phyloP scores from a whole-genome alignment of 2,113 vertebrate genomes.

The Nycticorax nycticorax region DNA sequence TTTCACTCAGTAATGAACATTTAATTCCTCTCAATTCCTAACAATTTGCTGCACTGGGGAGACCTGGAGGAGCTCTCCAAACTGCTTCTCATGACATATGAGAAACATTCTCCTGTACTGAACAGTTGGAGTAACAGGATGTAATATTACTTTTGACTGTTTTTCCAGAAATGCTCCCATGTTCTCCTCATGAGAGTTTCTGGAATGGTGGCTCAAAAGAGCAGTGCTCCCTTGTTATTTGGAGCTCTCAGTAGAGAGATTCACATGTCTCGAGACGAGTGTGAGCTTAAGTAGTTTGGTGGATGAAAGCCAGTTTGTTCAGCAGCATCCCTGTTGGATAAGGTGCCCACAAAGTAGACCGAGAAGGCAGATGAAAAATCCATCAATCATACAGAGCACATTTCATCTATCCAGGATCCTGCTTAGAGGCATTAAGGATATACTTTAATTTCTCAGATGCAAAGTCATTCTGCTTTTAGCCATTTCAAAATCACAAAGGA shows the following conservation, averaged over 20 bases:
- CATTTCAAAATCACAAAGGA: background rate
- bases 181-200: background rate
- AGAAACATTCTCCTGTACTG: background rate
- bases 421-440: background rate
- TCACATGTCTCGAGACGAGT: background rate
- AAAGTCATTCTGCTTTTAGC: constrained; percentile 44
- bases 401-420: background rate
- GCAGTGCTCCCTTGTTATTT: background rate
- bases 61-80: background rate
- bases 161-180: background rate
- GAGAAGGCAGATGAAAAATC: background rate
- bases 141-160: background rate
- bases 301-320: constrained; percentile 15
- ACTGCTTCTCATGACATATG: background rate
- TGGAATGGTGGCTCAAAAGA: background rate
- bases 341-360: background rate
- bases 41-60: background rate
- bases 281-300: constrained; percentile 1
- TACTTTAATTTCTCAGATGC: constrained; percentile 24
- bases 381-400: background rate
- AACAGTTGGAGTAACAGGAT: background rate
- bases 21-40: background rate
- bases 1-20: background rate
- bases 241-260: background rate
- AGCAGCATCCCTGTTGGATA: background rate